Conservation (phyloP, 2,113 vertebrate genomes). For the Anseranas semipalmata region DNA sequence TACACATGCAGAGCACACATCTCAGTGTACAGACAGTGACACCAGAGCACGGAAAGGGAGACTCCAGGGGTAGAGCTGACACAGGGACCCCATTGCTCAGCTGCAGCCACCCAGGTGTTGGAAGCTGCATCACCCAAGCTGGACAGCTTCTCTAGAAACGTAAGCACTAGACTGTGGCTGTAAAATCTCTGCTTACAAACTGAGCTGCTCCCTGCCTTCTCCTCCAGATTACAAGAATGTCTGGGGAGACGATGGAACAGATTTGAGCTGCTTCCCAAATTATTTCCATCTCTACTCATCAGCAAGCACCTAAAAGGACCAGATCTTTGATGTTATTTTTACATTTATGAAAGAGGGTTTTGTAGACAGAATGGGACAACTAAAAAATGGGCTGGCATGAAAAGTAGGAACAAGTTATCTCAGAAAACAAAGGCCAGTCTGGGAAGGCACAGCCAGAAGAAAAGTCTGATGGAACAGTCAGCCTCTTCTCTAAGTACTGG, state of each 20-base stretch:
- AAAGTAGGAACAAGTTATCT: not conserved
- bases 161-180: not conserved
- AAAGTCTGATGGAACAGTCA: not conserved
- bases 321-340: not conserved
- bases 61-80: not conserved
- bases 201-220: not conserved
- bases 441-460: not conserved
- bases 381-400: not conserved
- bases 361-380: not conserved
- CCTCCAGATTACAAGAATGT: not conserved
- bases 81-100: not conserved
- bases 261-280: not conserved
- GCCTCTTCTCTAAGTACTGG: not conserved
- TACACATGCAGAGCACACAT: too few relatives aligned
- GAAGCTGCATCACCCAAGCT: fast-evolving
- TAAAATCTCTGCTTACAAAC: not conserved
- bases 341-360: not conserved
- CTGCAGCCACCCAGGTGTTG: not conserved
- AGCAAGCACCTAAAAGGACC: not conserved
- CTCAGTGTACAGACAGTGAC: not conserved
- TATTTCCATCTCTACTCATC: not conserved
- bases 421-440: not conserved
- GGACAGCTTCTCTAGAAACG: fast-evolving
- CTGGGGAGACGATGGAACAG: fast-evolving
- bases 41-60: not conserved